Evolutionary conservation across 2,797 vertebrate genomes (phyloP), one percentile per base, ranked within the genome.

Genomic region (Enteromius thamalakanensis): DNA sequence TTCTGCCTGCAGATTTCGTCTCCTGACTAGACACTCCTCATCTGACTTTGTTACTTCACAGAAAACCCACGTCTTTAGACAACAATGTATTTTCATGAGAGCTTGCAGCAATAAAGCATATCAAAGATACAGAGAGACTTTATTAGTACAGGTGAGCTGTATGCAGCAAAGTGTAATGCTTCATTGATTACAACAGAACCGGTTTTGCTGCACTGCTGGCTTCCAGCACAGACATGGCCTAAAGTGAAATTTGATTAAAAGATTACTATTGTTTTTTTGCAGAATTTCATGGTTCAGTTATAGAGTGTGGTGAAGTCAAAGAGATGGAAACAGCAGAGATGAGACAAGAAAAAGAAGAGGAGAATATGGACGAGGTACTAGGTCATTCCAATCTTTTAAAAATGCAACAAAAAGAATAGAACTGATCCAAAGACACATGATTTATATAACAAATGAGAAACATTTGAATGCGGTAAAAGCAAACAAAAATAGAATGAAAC

Each of bases 1-100:
- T 76, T 81, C 58, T 85, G 83, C 74, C 78, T 88, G 69, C 60
- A 85, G 82, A 85, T 86, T 79, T 19, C 49, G 23, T 55, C 40
- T 55, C 21, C 29, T 85, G 78, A 86, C 87, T 86, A 88, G 58
- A 81, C 49, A 15, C 17, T 51, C 64, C 72, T 45, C 26, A 23
- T 78, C 71, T 64, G 26, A 62, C 34, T 64, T 49, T 62, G 47
- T 55, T 75, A 55, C 81, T 83, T 82, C 45, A 76, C 37, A 72
- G 68, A 80, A 82, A 82, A 82, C 64, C 11, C 12, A 19, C 42
- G 62, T 79, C 60, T 87, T 55, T 70, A 60, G 32, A 84, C 67
- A 85, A 87, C 76, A 79, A 76, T 79, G 51, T 40, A 23, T 60
- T 78, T 86, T 85, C 67, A 87, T n/a, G 2, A 76, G 76, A 40